These are phyloP conservation scores for Lysiphlebus fabarum DNA, from an alignment of 1,140 invertebrate genomes.

Conservation along the genomic window DNA sequence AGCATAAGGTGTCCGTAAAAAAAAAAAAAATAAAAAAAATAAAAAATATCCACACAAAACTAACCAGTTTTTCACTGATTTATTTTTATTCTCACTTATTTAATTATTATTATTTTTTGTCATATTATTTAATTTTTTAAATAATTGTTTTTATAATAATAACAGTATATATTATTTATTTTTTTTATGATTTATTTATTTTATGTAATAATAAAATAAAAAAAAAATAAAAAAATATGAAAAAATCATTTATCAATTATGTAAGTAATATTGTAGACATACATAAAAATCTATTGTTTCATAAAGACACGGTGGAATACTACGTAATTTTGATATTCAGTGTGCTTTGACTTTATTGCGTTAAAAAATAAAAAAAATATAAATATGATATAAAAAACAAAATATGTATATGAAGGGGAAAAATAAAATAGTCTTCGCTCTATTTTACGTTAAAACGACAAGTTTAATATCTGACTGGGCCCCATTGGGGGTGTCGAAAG, in stretches of 20 bases:
- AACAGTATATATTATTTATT: too few species aligned
- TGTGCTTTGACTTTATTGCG: conserved; percentile 18
- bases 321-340: conserved; percentile 2
- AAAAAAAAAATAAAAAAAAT: too few species aligned
- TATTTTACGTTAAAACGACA: conserved; percentile 49
- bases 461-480: conserved; percentile 44
- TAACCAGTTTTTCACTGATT: too few species aligned
- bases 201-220: too few species aligned
- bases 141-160: too few species aligned
- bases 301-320: conserved; percentile 13
- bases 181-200: neutral
- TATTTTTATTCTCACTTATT: neutral
- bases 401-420: neutral
- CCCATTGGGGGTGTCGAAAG: conserved; percentile 23
- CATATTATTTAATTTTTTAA: neutral
- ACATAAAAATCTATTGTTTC: conserved; percentile 5
- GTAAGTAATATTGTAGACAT: conserved; percentile 3
- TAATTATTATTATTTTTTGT: conserved; percentile 6
- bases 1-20: conserved; percentile 42
- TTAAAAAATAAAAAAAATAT: conserved; percentile 10
- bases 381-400: neutral
- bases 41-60: too few species aligned
- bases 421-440: conserved; percentile 29
- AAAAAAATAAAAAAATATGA: neutral
- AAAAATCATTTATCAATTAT: conserved; percentile 5